These are phyloP conservation scores for Fratercula arctica DNA, from an alignment of 2,797 vertebrate species.

Conservation along the genomic window DNA sequence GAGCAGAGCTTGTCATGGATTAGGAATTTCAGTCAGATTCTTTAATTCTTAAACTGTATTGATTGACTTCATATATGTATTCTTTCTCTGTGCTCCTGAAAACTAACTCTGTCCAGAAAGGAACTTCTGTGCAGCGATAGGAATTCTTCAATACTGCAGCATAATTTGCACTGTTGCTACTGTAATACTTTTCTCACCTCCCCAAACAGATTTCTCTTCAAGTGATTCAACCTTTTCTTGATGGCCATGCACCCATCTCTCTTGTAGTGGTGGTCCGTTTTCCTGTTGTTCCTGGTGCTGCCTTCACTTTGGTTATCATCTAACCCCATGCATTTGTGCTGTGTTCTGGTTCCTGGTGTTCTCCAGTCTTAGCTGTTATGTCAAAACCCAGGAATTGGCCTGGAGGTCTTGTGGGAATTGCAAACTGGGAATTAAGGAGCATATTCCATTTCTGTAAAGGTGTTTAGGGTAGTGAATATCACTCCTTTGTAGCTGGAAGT, in stretches of 20 bases:
- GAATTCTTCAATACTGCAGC: background rate
- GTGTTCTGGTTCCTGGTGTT: background rate
- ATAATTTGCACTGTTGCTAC: background rate
- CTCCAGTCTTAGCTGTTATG: background rate
- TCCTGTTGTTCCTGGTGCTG: background rate
- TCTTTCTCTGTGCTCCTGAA: background rate
- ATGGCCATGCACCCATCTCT: background rate
- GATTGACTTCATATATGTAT: background rate
- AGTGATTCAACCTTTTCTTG: background rate
- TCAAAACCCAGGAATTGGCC: background rate
- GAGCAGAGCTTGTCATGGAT: background rate
- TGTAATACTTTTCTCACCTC: background rate
- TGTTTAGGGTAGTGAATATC: background rate
- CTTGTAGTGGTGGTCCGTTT: background rate
- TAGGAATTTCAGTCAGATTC: background rate
- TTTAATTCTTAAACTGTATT: slow-evolving; percentile 22
- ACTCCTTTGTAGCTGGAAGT: background rate
- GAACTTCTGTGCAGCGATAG: background rate
- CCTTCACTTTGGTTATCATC: background rate
- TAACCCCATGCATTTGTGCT: background rate
- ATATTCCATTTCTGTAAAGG: background rate
- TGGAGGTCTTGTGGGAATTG: background rate
- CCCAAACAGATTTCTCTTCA: background rate
- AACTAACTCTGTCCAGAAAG: background rate
- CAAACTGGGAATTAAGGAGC: background rate